Evolutionary conservation across 2,113 vertebrate genomes (phyloP), one percentile per base, ranked within the genome.

Genomic region (Takifugu bimaculatus): DNA sequence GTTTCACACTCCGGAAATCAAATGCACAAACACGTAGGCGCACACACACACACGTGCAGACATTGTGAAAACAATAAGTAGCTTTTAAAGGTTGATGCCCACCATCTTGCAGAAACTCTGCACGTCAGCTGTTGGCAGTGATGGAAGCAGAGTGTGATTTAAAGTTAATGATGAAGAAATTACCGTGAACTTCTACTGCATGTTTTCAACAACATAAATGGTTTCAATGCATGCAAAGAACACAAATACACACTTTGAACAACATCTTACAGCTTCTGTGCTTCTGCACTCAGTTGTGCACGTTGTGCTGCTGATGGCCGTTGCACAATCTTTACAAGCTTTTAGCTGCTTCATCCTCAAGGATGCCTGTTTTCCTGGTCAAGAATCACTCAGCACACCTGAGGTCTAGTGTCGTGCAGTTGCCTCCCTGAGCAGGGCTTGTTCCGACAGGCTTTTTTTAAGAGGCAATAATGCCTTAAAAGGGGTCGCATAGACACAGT

Each of bases 311-410:
- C 35, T 10, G 9, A 39, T 39, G 35, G 35, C 35, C 11, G 35
- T 11, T 39, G 35, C 9, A 11, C 7, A 11, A 39, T 60, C 69
- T 66, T 75, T 32, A 44, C 59, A 75, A 77, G 78, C 66, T 70
- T 81, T 84, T 78, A 80, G 73, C 86, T 72, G 57, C 74, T 57
- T 48, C 62, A 59, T 60, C 50, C 44, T 26, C 50, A 47, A 56
- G 65, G 64, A 55, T 47, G 27, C 60, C 49, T 1, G 35, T 39
- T 54, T 39, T 77, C 54, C 60, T 51, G 51, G 59, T 62, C 9
- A 10, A 63, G 61, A 44, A 25, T 39, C 3, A 12, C 53, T 69
- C 65, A 5, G 65, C 72, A 86, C 65, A 68, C 60, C 45, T 63
- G 6, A 35, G 4, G 32, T 35, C 5, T 35, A 7, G 7, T 39